Conservation (phyloP, 2,113 vertebrate species). For the Neolamprologus brichardi region DNA sequence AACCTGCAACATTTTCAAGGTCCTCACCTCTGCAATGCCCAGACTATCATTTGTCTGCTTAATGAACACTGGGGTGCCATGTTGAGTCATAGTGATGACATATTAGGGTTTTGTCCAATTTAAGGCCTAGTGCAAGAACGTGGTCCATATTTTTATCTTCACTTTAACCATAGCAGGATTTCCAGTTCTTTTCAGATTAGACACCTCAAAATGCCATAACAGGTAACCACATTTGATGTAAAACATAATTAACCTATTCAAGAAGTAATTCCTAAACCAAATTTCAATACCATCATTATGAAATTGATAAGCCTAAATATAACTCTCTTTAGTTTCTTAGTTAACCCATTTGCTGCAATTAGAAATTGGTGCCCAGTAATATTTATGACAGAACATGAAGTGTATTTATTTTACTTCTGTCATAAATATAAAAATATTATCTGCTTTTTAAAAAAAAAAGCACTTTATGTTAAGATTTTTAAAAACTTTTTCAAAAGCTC, state of each 20-base stretch:
- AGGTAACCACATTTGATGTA: neutral
- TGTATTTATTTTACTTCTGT: neutral
- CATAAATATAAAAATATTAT: neutral
- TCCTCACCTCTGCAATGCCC: neutral
- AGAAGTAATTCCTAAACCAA: neutral
- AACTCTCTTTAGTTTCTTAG: neutral
- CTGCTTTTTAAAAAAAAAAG: neutral
- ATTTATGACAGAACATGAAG: neutral
- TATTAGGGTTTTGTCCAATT: slow-evolving; percentile 46
- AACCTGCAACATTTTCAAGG: slow-evolving; percentile 21
- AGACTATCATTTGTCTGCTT: slow-evolving; percentile 38
- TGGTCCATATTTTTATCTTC: neutral
- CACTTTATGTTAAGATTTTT: neutral
- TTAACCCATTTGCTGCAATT: neutral
- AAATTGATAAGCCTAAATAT: neutral
- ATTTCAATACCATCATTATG: neutral
- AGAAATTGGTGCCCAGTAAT: neutral
- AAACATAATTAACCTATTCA: neutral
- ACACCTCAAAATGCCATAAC: neutral
- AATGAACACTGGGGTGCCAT: slow-evolving; percentile 38
- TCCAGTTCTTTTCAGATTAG: neutral
- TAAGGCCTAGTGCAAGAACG: neutral
- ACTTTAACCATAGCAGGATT: neutral
- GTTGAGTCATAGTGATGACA: slow-evolving; percentile 41
- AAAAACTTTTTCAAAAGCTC: neutral